Conservation (phyloP, 23 tunicate species). For the Ascidia mentula region DNA sequence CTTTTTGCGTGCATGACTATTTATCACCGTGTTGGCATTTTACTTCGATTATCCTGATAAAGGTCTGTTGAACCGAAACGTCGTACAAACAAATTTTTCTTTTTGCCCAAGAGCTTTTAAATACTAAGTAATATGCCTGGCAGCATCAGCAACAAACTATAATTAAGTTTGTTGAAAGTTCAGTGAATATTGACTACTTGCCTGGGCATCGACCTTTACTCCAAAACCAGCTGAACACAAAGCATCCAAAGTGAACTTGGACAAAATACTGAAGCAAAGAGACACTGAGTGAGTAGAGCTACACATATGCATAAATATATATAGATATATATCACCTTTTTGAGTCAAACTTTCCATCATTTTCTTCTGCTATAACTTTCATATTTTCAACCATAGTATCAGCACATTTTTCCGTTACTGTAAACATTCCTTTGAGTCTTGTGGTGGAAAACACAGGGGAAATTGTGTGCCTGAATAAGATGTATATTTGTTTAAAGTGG, state of each 20-base stretch:
- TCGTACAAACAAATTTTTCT: too few species aligned
- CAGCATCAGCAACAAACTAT: too few species aligned
- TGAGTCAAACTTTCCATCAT: constrained; percentile 48
- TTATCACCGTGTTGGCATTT: too few species aligned
- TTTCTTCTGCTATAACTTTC: constrained; percentile 10
- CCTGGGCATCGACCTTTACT: constrained; percentile 25
- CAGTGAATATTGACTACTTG: not conserved
- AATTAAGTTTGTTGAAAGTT: not conserved
- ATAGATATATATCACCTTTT: constrained; percentile 32
- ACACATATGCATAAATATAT: not conserved
- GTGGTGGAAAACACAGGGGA: constrained; percentile 62
- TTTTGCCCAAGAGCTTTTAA: too few species aligned
- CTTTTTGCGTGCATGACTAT: too few species aligned
- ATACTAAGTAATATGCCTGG: too few species aligned
- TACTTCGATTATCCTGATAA: too few species aligned
- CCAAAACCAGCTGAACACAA: constrained; percentile 54
- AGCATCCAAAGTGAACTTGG: constrained; percentile 21
- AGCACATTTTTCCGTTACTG: constrained; percentile 37
- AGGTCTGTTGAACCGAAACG: too few species aligned
- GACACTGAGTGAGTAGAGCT: not conserved
- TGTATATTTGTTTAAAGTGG: not conserved
- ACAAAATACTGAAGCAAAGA: constrained; percentile 25
- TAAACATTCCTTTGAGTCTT: constrained; percentile 45
- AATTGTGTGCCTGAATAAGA: constrained; percentile 15
- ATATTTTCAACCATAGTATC: constrained; percentile 33